Evolutionary conservation across 2,113 vertebrate species (phyloP).

Genomic region (Syrrhaptes paradoxus): DNA sequence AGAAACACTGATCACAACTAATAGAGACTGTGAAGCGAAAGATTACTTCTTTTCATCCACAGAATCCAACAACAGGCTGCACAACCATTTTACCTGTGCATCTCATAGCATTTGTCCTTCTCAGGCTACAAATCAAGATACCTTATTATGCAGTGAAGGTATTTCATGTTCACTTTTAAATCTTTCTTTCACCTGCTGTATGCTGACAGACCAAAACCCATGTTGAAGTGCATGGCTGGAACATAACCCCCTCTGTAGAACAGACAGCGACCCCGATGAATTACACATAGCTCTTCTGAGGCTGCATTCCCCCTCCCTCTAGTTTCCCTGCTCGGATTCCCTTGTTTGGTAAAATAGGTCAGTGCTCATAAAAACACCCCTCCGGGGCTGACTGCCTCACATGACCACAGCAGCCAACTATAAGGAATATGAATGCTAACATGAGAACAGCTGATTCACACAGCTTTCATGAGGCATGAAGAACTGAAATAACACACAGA

Average conservation of each 20-base stretch:
- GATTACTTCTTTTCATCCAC: not conserved
- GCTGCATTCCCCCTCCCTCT: not conserved
- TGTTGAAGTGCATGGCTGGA: not conserved
- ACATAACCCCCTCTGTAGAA: not conserved
- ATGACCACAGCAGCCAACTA: not conserved
- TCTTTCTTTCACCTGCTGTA: not conserved
- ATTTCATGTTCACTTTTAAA: not conserved
- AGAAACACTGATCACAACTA: not conserved
- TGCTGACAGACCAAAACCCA: not conserved
- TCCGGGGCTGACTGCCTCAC: conserved; percentile 10
- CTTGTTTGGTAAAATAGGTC: conserved; percentile 70
- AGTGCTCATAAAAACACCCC: conserved; percentile 47
- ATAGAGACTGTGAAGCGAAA: not conserved
- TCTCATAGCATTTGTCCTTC: not conserved
- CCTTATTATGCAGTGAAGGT: not conserved
- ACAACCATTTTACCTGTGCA: not conserved
- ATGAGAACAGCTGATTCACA: not conserved
- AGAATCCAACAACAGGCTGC: not conserved
- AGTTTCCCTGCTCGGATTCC: not conserved
- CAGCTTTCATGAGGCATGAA: not conserved
- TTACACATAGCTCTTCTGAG: not conserved
- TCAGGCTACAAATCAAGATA: not conserved
- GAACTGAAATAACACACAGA: not conserved
- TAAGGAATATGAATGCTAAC: not conserved
- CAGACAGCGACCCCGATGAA: not conserved